These are phyloP conservation scores for Eupithecia subumbrata DNA, from an alignment of 2,888 invertebrate species.

Conservation along the genomic window DNA sequence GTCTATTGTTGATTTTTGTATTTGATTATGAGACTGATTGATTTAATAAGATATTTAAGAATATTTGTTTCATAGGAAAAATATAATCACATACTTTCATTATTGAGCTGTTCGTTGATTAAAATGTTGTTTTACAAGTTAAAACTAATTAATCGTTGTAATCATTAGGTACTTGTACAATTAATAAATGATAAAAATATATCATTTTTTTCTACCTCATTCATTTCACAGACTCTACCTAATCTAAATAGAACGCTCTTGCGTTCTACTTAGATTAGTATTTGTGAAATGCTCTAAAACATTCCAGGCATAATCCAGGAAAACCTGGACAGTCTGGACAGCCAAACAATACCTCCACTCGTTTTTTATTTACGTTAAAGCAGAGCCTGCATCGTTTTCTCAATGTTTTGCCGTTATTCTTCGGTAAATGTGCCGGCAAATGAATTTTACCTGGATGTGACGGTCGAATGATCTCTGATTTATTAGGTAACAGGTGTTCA, in stretches of 20 bases:
- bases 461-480: conserved; percentile 29
- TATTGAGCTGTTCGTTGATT: conserved; percentile 28
- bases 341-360: conserved; percentile 35
- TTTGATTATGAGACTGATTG: conserved; percentile 30
- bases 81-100: conserved; percentile 24
- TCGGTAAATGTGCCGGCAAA: conserved; percentile 32
- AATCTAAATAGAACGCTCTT: conserved; percentile 16
- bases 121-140: conserved; percentile 18
- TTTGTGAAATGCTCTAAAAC: conserved; percentile 34
- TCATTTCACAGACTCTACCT: conserved; percentile 11
- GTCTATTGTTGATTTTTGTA: conserved; percentile 31
- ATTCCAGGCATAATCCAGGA: conserved; percentile 39
- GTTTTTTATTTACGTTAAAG: conserved; percentile 29
- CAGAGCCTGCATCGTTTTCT: conserved; percentile 38
- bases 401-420: conserved; percentile 31
- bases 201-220: conserved; percentile 17
- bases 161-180: conserved; percentile 17
- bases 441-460: conserved; percentile 31
- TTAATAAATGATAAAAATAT: conserved; percentile 23
- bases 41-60: conserved; percentile 17
- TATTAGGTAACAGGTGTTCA: conserved; percentile 35
- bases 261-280: conserved; percentile 25
- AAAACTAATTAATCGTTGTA: conserved; percentile 15
- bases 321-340: conserved; percentile 40
- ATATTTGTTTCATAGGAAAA: conserved; percentile 26